Conservation (phyloP, 30 jellyfish, hydroid and myxozoan species). For the Rhopilema esculentum region DNA sequence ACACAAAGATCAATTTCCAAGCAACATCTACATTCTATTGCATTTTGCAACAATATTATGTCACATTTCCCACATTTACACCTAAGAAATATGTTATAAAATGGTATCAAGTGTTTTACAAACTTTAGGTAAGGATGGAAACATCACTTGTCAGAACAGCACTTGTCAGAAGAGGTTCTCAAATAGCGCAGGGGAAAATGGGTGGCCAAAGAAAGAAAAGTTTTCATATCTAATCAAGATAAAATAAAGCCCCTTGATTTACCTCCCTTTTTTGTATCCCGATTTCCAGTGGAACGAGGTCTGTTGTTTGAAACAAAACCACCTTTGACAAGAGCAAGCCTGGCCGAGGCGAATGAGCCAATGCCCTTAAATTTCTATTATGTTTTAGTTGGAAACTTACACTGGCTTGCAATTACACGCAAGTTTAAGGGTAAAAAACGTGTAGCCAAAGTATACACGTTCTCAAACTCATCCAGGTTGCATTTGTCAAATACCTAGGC, state of each 20-base stretch:
- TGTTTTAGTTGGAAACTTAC: not conserved
- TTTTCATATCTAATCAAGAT: not conserved
- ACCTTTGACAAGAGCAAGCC: not conserved
- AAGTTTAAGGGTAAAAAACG: too few relatives aligned
- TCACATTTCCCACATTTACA: constrained; percentile 24
- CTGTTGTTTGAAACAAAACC: not conserved
- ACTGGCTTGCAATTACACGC: not conserved
- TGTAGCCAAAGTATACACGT: too few relatives aligned
- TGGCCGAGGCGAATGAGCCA: too few relatives aligned
- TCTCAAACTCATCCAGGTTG: not conserved
- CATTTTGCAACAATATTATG: not conserved
- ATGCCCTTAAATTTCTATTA: too few relatives aligned
- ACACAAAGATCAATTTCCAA: constrained; percentile 3
- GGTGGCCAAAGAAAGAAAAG: not conserved
- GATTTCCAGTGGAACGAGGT: not conserved
- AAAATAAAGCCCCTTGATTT: not conserved
- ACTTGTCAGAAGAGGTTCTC: not conserved
- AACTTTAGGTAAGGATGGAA: not conserved
- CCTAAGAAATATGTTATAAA: not conserved
- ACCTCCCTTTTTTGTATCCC: not conserved
- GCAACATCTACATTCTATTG: constrained; percentile 16
- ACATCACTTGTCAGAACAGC: not conserved
- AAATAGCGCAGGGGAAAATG: not conserved
- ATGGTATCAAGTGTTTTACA: not conserved
- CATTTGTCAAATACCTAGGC: not conserved